Base-by-base conservation (phyloP, 2,888 invertebrate species). In the Timema cristinae region DNA sequence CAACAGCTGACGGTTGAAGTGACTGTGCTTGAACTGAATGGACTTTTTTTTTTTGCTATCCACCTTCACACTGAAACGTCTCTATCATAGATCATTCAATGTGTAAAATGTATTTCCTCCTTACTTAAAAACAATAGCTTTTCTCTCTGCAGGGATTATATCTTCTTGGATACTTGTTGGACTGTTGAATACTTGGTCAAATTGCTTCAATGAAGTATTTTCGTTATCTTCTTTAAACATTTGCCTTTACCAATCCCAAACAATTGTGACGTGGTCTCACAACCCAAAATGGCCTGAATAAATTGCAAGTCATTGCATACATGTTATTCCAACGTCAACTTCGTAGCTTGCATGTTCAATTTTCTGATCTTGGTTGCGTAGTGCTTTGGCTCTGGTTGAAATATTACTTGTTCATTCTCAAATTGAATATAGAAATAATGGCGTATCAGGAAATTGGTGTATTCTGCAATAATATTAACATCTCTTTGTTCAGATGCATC, bases 281-380 rank as follows among this genome's bases (percentile, higher is more conserved):
- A 32, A 4, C 32, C 32, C 1, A 32, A 32, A 32, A 32, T 32
- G 32, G 32, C 32, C 32, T 32, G 32, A 32, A 32, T 32, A 32
- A 32, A 32, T 1, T 2, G 54, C 6, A 54, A 54, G 54, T n/a
- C 6, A 54, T 8, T 56, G 56, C 56, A 56, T 1, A 56, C 56
- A 56, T 11, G n/a, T 56, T 15, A 56, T 10, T 7, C 7, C 13
- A 56, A 56, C 6, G 56, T 11, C 7, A 7, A 56, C 56, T 13
- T 56, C 7, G 56, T 56, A 56, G 56, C n/a, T 56, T 56, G 56
- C 8, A 56, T 56, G 56, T 11, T 56, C 56, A 5, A 56, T 56
- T 56, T 8, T 13, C 56, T 56, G 56, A 56, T 56, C 11, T 13
- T 56, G 56, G 56, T 56, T 8, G 7, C 7, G 6, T 7, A 5